phyloP scores from a whole-genome alignment of 2,113 vertebrate genomes.

The Melanocharis versteri region DNA sequence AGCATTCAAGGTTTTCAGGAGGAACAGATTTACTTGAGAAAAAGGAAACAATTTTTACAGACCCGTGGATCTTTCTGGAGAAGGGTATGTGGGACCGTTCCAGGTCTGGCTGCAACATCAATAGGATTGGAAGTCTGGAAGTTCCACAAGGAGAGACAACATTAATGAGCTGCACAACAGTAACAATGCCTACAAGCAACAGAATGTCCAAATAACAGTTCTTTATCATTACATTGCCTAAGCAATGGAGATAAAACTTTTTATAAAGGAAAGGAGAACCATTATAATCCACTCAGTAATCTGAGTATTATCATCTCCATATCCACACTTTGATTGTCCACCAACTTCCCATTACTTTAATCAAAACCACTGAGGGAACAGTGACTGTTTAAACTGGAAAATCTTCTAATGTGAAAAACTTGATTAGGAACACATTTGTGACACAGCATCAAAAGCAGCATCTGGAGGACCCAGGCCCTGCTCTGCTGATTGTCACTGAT shows the following conservation, averaged over 20 bases:
- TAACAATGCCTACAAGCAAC: background rate
- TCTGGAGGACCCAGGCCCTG: background rate
- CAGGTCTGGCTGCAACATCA: conserved; percentile 90
- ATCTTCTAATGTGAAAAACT: background rate
- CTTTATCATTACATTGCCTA: background rate
- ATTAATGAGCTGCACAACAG: background rate
- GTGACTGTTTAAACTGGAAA: background rate
- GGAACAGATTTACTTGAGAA: background rate
- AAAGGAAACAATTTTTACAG: background rate
- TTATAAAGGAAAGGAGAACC: background rate
- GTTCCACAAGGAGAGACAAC: conserved; percentile 2
- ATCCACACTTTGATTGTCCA: background rate
- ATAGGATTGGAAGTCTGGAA: conserved; percentile 93
- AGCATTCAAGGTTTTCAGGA: background rate
- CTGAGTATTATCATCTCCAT: background rate
- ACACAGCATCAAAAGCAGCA: background rate
- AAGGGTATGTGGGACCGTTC: conserved; percentile 91
- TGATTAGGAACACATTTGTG: background rate
- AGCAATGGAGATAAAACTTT: background rate
- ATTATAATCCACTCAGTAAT: background rate
- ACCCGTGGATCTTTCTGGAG: conserved; percentile 98
- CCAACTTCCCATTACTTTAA: background rate
- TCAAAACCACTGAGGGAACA: background rate
- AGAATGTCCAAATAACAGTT: background rate
- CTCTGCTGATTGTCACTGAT: background rate